Evolutionary conservation across 2,888 invertebrate genomes (phyloP).

Genomic region (Euzetes globulus): DNA sequence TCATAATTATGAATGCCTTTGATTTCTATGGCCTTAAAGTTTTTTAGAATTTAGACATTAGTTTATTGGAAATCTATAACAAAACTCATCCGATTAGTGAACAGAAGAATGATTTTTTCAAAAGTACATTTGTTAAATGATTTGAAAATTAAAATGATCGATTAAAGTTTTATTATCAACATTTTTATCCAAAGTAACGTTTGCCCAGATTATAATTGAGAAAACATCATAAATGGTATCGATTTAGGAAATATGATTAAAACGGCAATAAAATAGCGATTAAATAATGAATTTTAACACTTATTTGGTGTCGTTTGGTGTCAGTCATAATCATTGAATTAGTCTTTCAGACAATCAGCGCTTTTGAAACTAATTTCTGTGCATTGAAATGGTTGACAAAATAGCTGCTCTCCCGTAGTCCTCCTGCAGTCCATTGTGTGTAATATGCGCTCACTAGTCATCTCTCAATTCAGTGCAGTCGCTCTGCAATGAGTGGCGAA

Average conservation of each 20-base stretch:
- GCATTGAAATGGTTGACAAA: not conserved
- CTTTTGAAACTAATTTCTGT: not conserved
- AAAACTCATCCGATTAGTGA: no score
- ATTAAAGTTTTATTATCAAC: not conserved
- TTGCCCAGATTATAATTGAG: no score
- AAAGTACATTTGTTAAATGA: no score
- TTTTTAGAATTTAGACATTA: no score
- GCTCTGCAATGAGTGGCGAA: not conserved
- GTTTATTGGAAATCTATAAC: no score
- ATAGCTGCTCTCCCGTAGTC: not conserved
- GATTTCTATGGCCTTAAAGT: no score
- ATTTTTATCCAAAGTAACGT: not conserved
- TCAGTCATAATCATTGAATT: conserved; percentile 18
- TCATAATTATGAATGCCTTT: not conserved
- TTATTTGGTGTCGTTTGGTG: not conserved
- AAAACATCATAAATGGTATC: not conserved
- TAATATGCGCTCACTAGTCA: not conserved
- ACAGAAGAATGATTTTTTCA: no score
- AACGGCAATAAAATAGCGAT: not conserved
- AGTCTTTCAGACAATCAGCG: conserved; percentile 2
- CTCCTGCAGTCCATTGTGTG: conserved; percentile 8
- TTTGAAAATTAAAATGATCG: no score
- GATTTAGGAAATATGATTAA: not conserved
- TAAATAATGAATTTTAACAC: not conserved
- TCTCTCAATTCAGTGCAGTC: not conserved